Evolutionary conservation across 2,888 invertebrate species (phyloP), one percentile per base, ranked within the genome.

Genomic region (Smittia sp.): DNA sequence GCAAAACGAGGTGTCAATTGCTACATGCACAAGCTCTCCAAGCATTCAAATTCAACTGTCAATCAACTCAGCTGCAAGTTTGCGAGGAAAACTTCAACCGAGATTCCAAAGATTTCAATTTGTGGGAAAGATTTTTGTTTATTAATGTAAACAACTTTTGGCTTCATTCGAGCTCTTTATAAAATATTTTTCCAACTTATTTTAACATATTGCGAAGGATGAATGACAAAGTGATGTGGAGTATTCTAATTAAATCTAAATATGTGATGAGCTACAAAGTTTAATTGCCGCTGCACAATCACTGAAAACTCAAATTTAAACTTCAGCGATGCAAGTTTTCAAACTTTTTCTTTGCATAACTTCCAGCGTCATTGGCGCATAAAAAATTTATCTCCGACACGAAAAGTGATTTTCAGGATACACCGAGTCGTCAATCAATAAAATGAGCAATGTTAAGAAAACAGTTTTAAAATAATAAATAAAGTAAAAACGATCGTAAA

Each of bases 41-140:
- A 69, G 52, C 69, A 52, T 54, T 46, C 69, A 54, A 54, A 69
- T 69, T 69, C 69, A 69, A 69, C 27, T 69, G 69, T 69, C 69
- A 69, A 69, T 69, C 69, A 69, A 32, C 13, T 4, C 15, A 58
- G 7, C 18, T 18, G 18, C 3, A 13, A 18, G 4, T 46, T 46
- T 20, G 3, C 18, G 58, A 18, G 1, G 58, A 22, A 18, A 58
- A 58, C 2, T 46, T 15, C 3, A 46, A 11, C 22, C 1, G 20
- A 58, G 58, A 58, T 58, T 58, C 22, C 22, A 20, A 58, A 58
- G 58, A 58, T 58, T 58, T 20, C 58, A 58, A 1, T 9, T 4
- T 4, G 9, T 6, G 22, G 22, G 7, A 20, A 7, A 58, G 22
- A 18, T 58, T 58, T 58, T 58, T 58, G 9, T 58, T 58, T 58